These are phyloP conservation scores for Heteromyza rotundicornis DNA, from an alignment of 2,888 invertebrate species.

Conservation along the genomic window DNA sequence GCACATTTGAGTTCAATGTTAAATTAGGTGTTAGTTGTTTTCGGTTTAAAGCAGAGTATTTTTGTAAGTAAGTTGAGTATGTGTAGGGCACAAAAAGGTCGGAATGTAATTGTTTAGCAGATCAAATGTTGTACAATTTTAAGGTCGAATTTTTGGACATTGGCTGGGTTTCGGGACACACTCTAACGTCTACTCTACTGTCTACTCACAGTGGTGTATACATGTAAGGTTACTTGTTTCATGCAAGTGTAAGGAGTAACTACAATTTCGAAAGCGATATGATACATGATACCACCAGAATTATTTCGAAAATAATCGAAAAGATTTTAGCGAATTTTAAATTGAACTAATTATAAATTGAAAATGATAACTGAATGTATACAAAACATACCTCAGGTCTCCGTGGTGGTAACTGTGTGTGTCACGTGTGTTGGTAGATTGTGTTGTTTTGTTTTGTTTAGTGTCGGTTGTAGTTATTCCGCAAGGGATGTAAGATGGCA, in stretches of 20 bases:
- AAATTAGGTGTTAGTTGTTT: constrained; percentile 2
- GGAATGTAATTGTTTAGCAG: background rate
- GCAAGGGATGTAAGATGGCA: background rate
- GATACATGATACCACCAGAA: background rate
- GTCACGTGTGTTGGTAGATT: constrained; percentile 29
- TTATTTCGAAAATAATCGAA: too few relatives aligned
- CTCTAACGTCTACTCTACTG: constrained; percentile 19
- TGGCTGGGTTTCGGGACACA: constrained; percentile 12
- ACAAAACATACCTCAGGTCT: constrained; percentile 84
- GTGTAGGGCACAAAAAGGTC: constrained; percentile 14
- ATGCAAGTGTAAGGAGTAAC: constrained; percentile 29
- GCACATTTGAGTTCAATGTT: constrained; percentile 1
- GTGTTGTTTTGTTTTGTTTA: constrained; percentile 31
- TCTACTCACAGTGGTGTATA: background rate
- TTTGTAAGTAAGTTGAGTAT: background rate
- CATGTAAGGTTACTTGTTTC: constrained; percentile 9
- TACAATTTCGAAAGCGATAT: background rate
- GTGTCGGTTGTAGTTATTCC: constrained; percentile 23
- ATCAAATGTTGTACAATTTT: too few relatives aligned
- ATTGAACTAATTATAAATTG: too few relatives aligned
- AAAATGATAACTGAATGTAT: too few relatives aligned
- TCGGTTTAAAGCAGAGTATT: too few relatives aligned
- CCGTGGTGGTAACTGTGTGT: constrained; percentile 79
- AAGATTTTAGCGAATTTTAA: too few relatives aligned
- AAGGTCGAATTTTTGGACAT: background rate